A percentile compares a stretch with the other conserved stretches of the same genome.
Evolutionary conservation across 2,888 invertebrate species (phyloP).

Genomic region (Acronicta psi): DNA sequence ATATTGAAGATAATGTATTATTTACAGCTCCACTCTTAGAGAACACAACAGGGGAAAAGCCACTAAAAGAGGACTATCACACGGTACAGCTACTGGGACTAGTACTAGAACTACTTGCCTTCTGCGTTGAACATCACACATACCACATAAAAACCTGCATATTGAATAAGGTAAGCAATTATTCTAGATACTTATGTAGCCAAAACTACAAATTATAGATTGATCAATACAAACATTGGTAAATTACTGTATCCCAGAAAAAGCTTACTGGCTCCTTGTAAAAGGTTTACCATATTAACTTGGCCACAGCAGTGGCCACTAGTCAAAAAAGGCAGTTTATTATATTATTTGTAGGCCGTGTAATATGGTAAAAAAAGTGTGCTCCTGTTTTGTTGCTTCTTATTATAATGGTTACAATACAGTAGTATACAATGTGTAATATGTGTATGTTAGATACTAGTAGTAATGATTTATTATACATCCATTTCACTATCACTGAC

Average conservation of each 20-base stretch:
- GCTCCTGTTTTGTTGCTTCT: no score
- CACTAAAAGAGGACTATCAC: constrained; percentile 98
- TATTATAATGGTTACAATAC: no score
- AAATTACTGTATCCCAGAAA: no score
- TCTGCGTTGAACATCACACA: constrained; percentile 99
- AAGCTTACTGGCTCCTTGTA: no score
- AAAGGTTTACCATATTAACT: no score
- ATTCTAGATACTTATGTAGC: neutral
- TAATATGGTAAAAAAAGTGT: no score
- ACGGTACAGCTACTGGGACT: constrained; percentile 98
- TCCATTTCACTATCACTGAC: constrained; percentile 20
- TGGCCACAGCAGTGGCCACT: no score
- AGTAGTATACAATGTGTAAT: no score
- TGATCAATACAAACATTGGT: no score
- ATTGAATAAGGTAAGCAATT: constrained; percentile 93
- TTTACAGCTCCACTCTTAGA: constrained; percentile 95
- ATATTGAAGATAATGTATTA: constrained; percentile 12
- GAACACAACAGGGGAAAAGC: constrained; percentile 96
- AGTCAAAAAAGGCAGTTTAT: no score
- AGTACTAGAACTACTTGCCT: constrained; percentile 98
- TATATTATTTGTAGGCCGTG: no score
- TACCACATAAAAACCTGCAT: constrained; percentile 99
- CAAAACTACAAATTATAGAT: neutral
- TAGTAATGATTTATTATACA: constrained; percentile 1
- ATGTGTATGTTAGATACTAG: neutral